Base-by-base conservation (phyloP, 2,888 invertebrate species). In the Mythimna albipuncta region DNA sequence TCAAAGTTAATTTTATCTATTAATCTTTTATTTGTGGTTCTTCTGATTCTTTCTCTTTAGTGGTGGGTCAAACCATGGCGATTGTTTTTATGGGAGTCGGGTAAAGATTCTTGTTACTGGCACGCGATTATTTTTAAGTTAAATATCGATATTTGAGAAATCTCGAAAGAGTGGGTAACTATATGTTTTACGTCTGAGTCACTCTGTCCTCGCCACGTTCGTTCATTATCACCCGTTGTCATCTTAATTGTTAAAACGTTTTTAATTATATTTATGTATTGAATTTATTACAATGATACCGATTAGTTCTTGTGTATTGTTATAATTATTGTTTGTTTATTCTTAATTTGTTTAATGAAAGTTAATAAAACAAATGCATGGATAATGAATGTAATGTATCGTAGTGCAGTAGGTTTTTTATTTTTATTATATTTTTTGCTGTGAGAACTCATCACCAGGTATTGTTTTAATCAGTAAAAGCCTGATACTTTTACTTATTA, bases 21-120 rank as follows among this genome's bases (percentile, higher is more conserved):
- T 16, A 10, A 10, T 10, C 32, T 32, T 32, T 5, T 16, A 4
- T 26, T 11, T 10, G 1, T 69, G 26, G 21, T 13, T 2, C 61
- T 79, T 80, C 73, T 83, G 72, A 1, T n/a, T 41, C 2, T 1
- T 19, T 0, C 1, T 10, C 0, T 0, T 6, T 2, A 0, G 19
- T 59, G 59, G 26, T 19, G 41, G 47, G 10, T 62, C 50, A 63
- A 72, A 65, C 61, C 58, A 65, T 69, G 64, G 72, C 38, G 61
- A 72, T 86, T 86, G 79, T 86, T 78, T 86, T 86, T 82, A 84
- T 67, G 75, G 50, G 64, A 65, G 67, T 67, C 55, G 66, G 84
- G 72, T 79, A 55, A 67, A 68, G 52, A 57, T 69, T 66, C 75
- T 57, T 38, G 75, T 84, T 66, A 71, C 64, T 35, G 58, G 67